These are phyloP conservation scores for Cryptus armator DNA, from an alignment of 2,888 invertebrate genomes.

Conservation along the genomic window DNA sequence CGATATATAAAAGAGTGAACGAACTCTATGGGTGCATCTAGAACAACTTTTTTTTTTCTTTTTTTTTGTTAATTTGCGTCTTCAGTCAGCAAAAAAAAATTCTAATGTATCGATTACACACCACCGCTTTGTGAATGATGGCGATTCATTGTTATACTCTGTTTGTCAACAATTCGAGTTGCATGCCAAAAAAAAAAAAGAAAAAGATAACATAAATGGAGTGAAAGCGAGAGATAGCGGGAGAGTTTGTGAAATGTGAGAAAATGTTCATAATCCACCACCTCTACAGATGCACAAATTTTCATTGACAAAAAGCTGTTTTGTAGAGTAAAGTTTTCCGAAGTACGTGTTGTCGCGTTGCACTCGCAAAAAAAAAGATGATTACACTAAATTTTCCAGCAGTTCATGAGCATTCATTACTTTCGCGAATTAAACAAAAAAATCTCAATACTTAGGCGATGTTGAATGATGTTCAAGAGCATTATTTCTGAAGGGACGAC, in stretches of 20 bases:
- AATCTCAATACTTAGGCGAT: not conserved
- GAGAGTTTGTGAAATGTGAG: slow-evolving; percentile 28
- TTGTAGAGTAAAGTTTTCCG: not conserved
- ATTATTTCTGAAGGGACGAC: not conserved
- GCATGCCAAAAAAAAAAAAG: slow-evolving; percentile 39
- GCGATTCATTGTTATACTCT: slow-evolving; percentile 25
- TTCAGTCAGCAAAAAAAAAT: slow-evolving; percentile 40
- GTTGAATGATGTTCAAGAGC: not conserved
- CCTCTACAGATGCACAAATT: slow-evolving; percentile 10
- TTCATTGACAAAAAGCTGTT: slow-evolving; percentile 15
- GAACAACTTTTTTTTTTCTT: slow-evolving; percentile 51
- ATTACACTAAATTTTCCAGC: not conserved
- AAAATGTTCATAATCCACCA: not conserved
- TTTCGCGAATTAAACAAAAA: not conserved
- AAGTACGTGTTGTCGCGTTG: slow-evolving; percentile 29
- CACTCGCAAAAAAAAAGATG: not conserved
- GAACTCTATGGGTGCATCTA: slow-evolving; percentile 60
- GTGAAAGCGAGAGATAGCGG: slow-evolving; percentile 22
- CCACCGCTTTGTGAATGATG: slow-evolving; percentile 11
- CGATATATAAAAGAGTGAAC: slow-evolving; percentile 49
- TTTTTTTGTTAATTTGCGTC: slow-evolving; percentile 32
- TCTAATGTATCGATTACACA: slow-evolving; percentile 22
- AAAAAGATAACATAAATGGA: slow-evolving; percentile 20
- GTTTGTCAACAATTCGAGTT: slow-evolving; percentile 7
- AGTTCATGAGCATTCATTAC: not conserved